A percentile compares a stretch with the other conserved stretches of the same genome.
Conservation (phyloP, 2,113 vertebrate genomes). For the Lasiurus cinereus region DNA sequence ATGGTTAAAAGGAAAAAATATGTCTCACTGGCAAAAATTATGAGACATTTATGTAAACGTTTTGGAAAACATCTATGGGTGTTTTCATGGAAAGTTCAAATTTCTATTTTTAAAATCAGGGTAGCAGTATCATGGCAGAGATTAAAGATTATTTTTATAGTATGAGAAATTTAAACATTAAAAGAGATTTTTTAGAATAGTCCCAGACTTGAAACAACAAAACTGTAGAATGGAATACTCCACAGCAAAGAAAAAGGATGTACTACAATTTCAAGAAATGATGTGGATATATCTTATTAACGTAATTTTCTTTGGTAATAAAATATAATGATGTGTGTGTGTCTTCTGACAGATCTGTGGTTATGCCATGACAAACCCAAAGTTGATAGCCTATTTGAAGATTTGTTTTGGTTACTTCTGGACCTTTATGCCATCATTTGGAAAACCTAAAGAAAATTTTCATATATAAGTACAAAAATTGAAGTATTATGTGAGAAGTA, state of each 20-base stretch:
- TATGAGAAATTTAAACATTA: not conserved
- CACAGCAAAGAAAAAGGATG: not conserved
- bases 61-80: not conserved
- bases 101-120: conserved; percentile 47
- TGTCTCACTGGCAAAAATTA: not conserved
- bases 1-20: not conserved
- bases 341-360: not conserved
- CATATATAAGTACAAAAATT: not conserved
- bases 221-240: not conserved
- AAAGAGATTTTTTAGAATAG: not conserved
- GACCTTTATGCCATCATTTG: not conserved
- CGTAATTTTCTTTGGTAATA: not conserved
- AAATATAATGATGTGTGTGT: not conserved
- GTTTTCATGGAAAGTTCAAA: not conserved
- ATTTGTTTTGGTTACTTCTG: conserved; percentile 34
- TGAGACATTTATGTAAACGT: not conserved
- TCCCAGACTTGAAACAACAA: not conserved
- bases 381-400: conserved; percentile 11
- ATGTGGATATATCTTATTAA: not conserved
- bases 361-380: not conserved
- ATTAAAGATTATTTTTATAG: not conserved
- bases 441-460: not conserved
- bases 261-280: not conserved
- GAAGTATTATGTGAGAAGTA: conserved; percentile 25
- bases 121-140: not conserved